Percentiles rank a stretch among this genome's conserved stretches.
phyloP scores from a whole-genome alignment of 1,140 invertebrate species.

The Zeugodacus cucurbitae region DNA sequence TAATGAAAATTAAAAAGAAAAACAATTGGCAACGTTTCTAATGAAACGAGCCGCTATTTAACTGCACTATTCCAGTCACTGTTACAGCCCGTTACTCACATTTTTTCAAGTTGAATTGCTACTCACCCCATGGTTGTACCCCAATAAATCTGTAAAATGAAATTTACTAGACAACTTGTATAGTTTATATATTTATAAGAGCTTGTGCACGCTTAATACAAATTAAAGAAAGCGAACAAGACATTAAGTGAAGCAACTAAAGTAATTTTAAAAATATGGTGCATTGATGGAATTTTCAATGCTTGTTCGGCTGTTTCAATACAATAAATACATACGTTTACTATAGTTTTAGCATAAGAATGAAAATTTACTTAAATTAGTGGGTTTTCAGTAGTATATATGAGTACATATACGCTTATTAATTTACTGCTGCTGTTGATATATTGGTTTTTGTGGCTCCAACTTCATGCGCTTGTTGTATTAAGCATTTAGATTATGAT shows the following conservation, averaged over 20 bases:
- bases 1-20: neutral
- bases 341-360: neutral
- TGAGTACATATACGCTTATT: neutral
- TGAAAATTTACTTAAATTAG: neutral
- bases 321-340: neutral
- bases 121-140: neutral
- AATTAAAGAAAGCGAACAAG: neutral
- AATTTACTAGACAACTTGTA: neutral
- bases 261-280: neutral
- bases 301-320: neutral
- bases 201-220: neutral
- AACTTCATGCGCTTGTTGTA: neutral
- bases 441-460: neutral
- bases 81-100: too few species aligned
- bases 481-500: neutral
- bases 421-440: neutral
- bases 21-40: too few species aligned
- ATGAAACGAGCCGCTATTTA: too few species aligned
- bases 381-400: neutral
- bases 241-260: neutral
- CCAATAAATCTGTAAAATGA: neutral
- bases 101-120: too few species aligned
- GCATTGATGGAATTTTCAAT: neutral
- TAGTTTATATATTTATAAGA: neutral
- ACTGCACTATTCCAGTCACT: too few species aligned